Base-by-base conservation (phyloP, 2,888 invertebrate species). In the Eugnorisma glareosa region DNA sequence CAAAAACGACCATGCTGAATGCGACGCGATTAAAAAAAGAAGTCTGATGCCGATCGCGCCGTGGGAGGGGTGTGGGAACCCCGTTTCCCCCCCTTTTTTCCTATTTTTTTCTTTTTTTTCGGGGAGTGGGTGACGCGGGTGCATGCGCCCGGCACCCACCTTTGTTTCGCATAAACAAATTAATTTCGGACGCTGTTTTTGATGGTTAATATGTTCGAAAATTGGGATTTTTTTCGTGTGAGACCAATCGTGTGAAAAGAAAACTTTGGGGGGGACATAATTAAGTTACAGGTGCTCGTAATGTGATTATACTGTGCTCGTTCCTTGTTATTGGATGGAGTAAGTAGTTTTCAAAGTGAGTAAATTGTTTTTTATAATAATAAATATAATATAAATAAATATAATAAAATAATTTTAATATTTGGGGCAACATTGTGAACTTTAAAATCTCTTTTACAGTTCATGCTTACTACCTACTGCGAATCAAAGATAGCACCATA, bases 111-210 rank as follows among this genome's bases (percentile, higher is more conserved):
- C 89, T 85, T 94, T 96, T 94, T 95, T 96, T 96, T 96, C 94
- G 95, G 95, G 95, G 94, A 95, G 96, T 93, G 94, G 96, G 95
- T 91, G 95, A 94, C 93, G 93, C 95, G 96, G 96, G 96, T 95
- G 96, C 96, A 96, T 95, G 93, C 96, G 95, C 94, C 94, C 94
- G 93, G 95, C 94, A 93, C 96, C 96, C 95, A 96, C 96, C 96
- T 96, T 96, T 96, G 96, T 96, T 96, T 96, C 96, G 95, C 95
- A 96, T 96, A 96, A 96, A 96, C 96, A 96, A 96, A 96, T 96
- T 96, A 96, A 96, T 96, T 96, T 96, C 95, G 96, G 95, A 93
- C 95, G 94, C 93, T 95, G 96, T 96, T 96, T 96, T 95, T 95
- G 95, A 95, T 95, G 95, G 94, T 95, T 96, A 96, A 96, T 96